These are phyloP conservation scores for Dynastes hyllus DNA, from an alignment of 2,888 invertebrate species.

Conservation along the genomic window DNA sequence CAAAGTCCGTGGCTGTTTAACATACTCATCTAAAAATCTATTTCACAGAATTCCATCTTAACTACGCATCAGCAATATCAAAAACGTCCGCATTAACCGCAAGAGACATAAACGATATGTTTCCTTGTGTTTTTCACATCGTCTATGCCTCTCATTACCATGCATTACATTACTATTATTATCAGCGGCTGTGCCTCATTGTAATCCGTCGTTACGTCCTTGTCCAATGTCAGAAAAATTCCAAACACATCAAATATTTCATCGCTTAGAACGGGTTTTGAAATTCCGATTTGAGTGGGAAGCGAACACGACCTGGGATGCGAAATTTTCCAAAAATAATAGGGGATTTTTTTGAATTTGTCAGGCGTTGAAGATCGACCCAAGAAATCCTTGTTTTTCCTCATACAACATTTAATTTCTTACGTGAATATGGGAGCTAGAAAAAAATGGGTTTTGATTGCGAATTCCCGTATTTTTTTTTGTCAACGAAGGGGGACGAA, in stretches of 20 bases:
- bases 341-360: neutral
- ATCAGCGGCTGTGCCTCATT: neutral
- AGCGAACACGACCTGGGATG: neutral
- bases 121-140: neutral
- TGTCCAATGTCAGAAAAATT: constrained; percentile 28
- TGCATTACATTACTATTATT: constrained; percentile 19
- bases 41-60: too few relatives aligned
- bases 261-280: neutral
- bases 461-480: neutral
- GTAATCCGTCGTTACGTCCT: constrained; percentile 2
- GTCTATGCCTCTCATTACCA: constrained; percentile 26
- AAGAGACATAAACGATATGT: neutral
- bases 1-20: too few relatives aligned
- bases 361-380: neutral
- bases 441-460: too few relatives aligned
- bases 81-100: too few relatives aligned
- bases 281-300: neutral
- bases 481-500: constrained; percentile 18
- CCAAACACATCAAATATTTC: neutral
- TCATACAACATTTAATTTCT: neutral
- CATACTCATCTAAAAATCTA: too few relatives aligned
- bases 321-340: neutral
- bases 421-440: too few relatives aligned
- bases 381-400: neutral
- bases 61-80: too few relatives aligned